Base-by-base conservation (phyloP, 2,888 invertebrate genomes). In the Achlya flavicornis region DNA sequence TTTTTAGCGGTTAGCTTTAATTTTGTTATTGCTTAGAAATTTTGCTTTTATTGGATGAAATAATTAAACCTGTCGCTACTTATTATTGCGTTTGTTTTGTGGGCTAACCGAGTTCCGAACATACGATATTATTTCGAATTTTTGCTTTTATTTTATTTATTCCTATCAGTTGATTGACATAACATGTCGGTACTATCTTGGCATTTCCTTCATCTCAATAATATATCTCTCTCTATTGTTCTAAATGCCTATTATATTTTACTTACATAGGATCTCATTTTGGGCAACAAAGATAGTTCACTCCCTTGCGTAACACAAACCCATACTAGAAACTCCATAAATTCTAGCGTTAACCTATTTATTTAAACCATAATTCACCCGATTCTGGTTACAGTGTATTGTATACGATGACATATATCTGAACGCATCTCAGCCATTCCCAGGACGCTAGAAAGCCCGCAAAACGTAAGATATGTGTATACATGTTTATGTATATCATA, bases 401-500 rank as follows among this genome's bases (percentile, higher is more conserved):
- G 58, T 58, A 58, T 58, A 58, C 58, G 58, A 58, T 8, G 63
- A 64, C 62, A 64, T 62, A 59, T 59, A 63, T 58, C 48, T 60
- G 57, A 69, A 72, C 63, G 67, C 61, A 68, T 68, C 63, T 68
- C 64, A 66, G 68, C 57, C 64, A 68, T 68, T 75, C 78, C 75
- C 77, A 53, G 66, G 73, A 69, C 69, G 63, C 68, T 66, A 26
- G 43, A 62, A 57, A 65, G 67, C 61, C 69, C 72, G 66, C 75
- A 75, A 63, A 70, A 71, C 72, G 74, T 78, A 77, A 80, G 72
- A 77, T 79, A 83, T 77, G 69, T 73, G 70, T 71, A 67, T 71
- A 71, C 69, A 71, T 63, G 65, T 74, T 70, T 69, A 68, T 66
- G n/a, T 53, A 19, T 53, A 10, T 16, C 10, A 10, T 19, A 53